Evolutionary conservation across 92 coral and sea anemone genomes (phyloP).

Genomic region (Galaxea fascicularis): DNA sequence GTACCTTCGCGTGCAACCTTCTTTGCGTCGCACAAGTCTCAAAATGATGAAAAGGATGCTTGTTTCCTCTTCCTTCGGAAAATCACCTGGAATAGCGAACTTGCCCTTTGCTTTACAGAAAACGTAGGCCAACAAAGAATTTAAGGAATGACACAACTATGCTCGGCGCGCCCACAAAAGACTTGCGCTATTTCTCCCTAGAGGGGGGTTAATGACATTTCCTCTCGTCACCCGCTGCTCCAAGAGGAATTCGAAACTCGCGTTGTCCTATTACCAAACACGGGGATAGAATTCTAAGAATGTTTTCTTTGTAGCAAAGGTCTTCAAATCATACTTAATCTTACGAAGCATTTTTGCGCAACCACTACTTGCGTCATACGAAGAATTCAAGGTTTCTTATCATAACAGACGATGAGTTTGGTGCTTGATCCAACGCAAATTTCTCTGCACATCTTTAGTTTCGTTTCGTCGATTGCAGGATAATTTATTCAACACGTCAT

Average conservation of each 20-base stretch:
- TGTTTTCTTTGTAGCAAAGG: slow-evolving; percentile 50
- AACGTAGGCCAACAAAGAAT: slow-evolving; percentile 96
- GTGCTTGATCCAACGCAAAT: slow-evolving; percentile 56
- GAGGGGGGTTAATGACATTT: slow-evolving; percentile 92
- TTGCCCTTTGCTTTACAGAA: slow-evolving; percentile 54
- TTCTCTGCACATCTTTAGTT: slow-evolving; percentile 66
- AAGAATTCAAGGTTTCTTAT: slow-evolving; percentile 29
- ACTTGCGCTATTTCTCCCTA: slow-evolving; percentile 78
- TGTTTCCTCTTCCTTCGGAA: slow-evolving; percentile 22
- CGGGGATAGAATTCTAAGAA: slow-evolving; percentile 72
- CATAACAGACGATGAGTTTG: not conserved
- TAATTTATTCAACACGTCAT: slow-evolving; percentile 87
- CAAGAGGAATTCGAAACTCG: slow-evolving; percentile 85
- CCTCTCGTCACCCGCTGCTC: slow-evolving; percentile 72
- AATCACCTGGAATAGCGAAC: slow-evolving; percentile 57
- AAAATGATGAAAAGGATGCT: slow-evolving; percentile 13
- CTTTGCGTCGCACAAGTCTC: slow-evolving; percentile 27
- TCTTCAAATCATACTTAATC: slow-evolving; percentile 59
- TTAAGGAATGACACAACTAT: slow-evolving; percentile 97
- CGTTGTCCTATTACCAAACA: slow-evolving; percentile 63
- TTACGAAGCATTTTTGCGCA: slow-evolving; percentile 11
- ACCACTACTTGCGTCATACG: not conserved
- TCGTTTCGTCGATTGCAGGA: slow-evolving; percentile 63
- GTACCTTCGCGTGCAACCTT: slow-evolving; percentile 31
- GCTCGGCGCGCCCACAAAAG: slow-evolving; percentile 99